Evolutionary conservation across 2,888 invertebrate species (phyloP), one percentile per base, ranked within the genome.

Genomic region (Volucella bombylans): DNA sequence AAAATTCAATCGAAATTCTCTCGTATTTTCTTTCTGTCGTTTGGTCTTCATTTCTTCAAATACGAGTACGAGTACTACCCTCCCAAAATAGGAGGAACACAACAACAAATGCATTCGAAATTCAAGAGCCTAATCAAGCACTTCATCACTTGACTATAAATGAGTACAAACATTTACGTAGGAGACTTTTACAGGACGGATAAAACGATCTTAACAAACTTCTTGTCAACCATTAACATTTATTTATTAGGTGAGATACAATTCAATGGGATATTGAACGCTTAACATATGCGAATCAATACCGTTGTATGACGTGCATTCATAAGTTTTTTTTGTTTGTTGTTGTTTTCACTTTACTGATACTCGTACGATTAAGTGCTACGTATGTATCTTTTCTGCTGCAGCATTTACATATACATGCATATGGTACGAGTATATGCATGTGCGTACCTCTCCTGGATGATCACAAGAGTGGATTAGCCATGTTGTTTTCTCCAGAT

Each of bases 1-100:
- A 77, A 57, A 72, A 72, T 81, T 81, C 76, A 85, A 85, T 68
- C 52, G 67, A 81, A 85, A 76, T 76, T 81, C 76, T 71, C 71
- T 71, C 54, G 76, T 55, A 67, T 61, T 72, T 81, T 31, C 72
- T 76, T 81, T 78, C 61, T 54, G 61, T 23, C 57, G 67, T 83
- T 47, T 14, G 68, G 57, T 62, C 31, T 31, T 31, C 31, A 31
- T 61, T 67, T 76, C 67, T 39, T 61, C 54, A 43, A 73, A 18
- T 41, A n/a, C n/a, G n/a, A n/a, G n/a, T n/a, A n/a, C n/a, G n/a
- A n/a, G n/a, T n/a, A 14, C 45, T 71, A n/a, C 38, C 39, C 39
- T 31, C 68, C 81, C 67, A 72, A 85, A 85, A 62, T 81, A 81
- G 76, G 72, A 49, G 59, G n/a, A 52, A 61, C 71, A 59, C 45